Conservation (phyloP, 1,140 invertebrate genomes). For the Subanguina moxae region DNA sequence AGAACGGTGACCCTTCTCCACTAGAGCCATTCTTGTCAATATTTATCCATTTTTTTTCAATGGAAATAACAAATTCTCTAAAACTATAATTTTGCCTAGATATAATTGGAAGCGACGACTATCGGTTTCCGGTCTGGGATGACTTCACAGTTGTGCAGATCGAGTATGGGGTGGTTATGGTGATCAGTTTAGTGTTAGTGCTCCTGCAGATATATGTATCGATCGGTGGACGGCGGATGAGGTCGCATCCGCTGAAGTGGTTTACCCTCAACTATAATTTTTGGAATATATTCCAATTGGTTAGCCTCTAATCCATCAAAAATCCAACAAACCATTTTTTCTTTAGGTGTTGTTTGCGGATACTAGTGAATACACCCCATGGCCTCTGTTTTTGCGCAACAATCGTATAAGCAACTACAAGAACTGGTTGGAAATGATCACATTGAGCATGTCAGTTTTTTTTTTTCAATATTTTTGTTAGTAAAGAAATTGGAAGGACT, state of each 20-base stretch:
- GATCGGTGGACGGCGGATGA: not conserved
- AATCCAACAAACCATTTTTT: not conserved
- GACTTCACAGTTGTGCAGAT: not conserved
- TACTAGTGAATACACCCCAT: not conserved
- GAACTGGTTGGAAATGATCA: conserved; percentile 5
- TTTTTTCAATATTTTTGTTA: too few species aligned
- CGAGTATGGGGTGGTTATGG: not conserved
- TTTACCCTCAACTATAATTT: not conserved
- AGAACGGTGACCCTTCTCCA: too few species aligned
- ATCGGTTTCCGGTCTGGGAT: too few species aligned
- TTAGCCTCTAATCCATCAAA: not conserved
- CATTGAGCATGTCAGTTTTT: not conserved
- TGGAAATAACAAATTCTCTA: too few species aligned
- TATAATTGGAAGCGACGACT: too few species aligned
- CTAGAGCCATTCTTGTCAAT: too few species aligned
- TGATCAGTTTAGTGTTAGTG: not conserved
- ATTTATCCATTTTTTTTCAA: too few species aligned
- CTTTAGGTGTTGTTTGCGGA: not conserved
- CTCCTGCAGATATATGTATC: not conserved
- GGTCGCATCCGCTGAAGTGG: not conserved
- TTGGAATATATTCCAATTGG: not conserved
- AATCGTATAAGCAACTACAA: not conserved
- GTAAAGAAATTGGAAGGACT: too few species aligned
- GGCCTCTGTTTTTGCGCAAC: not conserved
- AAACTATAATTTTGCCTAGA: too few species aligned